phyloP scores from a whole-genome alignment of 2,113 vertebrate genomes.

The Axis porcinus region DNA sequence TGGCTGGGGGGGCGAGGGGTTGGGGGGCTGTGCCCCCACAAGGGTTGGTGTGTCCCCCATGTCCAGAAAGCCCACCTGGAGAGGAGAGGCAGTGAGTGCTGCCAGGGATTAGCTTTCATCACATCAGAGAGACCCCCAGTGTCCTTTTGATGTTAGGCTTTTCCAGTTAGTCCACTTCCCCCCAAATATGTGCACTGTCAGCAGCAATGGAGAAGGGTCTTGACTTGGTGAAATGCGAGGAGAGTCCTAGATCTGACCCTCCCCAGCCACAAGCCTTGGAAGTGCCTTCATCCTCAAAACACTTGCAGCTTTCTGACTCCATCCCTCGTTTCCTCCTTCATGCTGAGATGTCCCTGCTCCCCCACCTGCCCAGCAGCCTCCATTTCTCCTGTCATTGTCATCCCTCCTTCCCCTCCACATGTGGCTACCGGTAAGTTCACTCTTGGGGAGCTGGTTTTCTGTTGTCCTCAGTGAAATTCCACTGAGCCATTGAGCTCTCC shows the following conservation, averaged over 20 bases:
- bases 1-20: background rate
- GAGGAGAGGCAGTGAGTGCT: background rate
- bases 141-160: background rate
- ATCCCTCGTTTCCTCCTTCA: background rate
- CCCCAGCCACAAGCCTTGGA: background rate
- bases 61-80: background rate
- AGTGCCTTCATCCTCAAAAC: background rate
- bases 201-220: background rate
- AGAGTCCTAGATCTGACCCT: background rate
- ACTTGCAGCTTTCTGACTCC: background rate
- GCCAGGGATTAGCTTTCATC: background rate
- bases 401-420: rapidly evolving
- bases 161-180: background rate
- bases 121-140: background rate
- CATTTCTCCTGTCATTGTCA: background rate
- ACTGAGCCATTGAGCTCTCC: background rate
- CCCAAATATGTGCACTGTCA: too few species aligned
- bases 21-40: background rate
- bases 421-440: background rate
- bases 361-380: too few species aligned
- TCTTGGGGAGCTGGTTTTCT: background rate
- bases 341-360: background rate
- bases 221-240: background rate
- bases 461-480: background rate
- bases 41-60: rapidly evolving